Evolutionary conservation across 2,113 vertebrate species (phyloP).

Genomic region (Morone saxatilis): DNA sequence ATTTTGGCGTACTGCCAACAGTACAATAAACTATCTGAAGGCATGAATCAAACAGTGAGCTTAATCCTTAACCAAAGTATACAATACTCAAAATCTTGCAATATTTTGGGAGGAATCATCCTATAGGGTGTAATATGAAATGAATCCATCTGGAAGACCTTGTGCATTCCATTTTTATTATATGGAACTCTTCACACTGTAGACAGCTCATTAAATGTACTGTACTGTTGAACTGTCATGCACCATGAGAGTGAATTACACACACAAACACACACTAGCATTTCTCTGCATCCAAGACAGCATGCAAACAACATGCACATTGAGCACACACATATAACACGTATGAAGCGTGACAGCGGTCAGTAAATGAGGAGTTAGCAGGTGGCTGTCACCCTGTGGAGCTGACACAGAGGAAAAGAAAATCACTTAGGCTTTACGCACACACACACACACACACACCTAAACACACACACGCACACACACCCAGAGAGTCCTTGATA

Average conservation of each 20-base stretch:
- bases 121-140: background rate
- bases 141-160: slow-evolving; percentile 2
- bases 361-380: slow-evolving; percentile 41
- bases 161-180: background rate
- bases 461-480: slow-evolving; percentile 5
- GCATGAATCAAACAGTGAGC: slow-evolving; percentile 38
- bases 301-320: background rate
- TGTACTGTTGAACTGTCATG: background rate
- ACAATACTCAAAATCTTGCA: background rate
- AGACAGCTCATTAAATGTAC: background rate
- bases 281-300: background rate
- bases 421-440: slow-evolving; percentile 20
- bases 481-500: slow-evolving; percentile 12
- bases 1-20: slow-evolving; percentile 23
- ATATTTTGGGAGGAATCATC: slow-evolving; percentile 3
- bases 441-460: slow-evolving; percentile 17
- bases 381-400: slow-evolving; percentile 55
- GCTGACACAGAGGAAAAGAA: slow-evolving; percentile 57
- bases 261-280: background rate
- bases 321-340: background rate
- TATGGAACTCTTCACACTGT: background rate
- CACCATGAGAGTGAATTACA: slow-evolving; percentile 1
- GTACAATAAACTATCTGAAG: slow-evolving; percentile 38
- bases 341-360: slow-evolving; percentile 38
- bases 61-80: background rate